phyloP scores from a whole-genome alignment of 1,140 invertebrate genomes.

The Teleogryllus occipitalis region DNA sequence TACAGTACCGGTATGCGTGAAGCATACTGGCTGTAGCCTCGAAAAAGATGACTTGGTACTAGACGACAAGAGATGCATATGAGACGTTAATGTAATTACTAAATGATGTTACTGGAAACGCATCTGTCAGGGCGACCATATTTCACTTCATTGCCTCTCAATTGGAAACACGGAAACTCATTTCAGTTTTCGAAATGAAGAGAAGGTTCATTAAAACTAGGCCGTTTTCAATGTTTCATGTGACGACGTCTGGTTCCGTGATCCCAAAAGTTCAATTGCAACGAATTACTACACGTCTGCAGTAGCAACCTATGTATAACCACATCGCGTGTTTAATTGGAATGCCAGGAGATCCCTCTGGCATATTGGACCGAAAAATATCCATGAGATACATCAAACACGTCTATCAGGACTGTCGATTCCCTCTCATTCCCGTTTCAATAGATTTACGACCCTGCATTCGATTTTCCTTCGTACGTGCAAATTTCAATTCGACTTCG shows the following conservation, averaged over 20 bases:
- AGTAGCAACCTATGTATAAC: not conserved
- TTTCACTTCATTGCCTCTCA: not conserved
- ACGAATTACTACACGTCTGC: not conserved
- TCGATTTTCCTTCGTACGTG: too few species aligned
- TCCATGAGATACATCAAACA: not conserved
- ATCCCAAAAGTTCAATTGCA: not conserved
- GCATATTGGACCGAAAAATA: not conserved
- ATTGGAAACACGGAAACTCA: not conserved
- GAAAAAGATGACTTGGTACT: not conserved
- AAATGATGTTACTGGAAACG: not conserved
- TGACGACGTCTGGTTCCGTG: not conserved
- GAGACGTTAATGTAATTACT: not conserved
- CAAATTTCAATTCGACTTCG: too few species aligned
- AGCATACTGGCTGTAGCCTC: too few species aligned
- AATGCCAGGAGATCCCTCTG: not conserved
- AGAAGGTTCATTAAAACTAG: not conserved
- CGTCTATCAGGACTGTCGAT: not conserved
- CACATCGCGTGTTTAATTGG: not conserved
- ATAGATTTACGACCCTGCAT: not conserved
- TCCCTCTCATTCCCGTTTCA: not conserved
- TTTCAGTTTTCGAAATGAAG: conserved; percentile 1
- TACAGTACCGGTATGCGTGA: too few species aligned
- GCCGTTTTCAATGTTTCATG: not conserved
- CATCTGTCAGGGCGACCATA: not conserved
- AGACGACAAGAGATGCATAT: not conserved